Evolutionary conservation across 1,140 invertebrate genomes (phyloP), one percentile per base, ranked within the genome.

Genomic region (Ditylenchus dipsaci): DNA sequence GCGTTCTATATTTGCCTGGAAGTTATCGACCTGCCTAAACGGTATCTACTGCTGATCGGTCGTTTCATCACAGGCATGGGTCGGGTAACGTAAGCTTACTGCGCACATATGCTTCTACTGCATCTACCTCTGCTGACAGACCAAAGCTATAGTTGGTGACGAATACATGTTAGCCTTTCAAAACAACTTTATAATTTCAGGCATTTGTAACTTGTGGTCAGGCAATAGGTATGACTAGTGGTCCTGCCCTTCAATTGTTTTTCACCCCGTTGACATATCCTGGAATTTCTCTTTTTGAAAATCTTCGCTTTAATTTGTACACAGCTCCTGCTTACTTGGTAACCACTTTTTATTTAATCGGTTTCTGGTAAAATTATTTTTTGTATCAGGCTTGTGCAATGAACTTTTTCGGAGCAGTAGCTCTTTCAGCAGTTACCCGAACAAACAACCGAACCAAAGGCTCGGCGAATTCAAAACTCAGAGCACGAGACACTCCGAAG

Each of bases 1-100:
- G 23, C 84, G 0, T 43, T 84, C 47, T 85, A 86, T 70, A 76
- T 79, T 15, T 84, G 82, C 72, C 53, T 72, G 71, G 77, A 66
- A 53, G 58, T 60, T 42, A 65, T 72, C 27, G 8, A 26, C 29
- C 26, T 19, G 1, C 42, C 21, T 27, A 65, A 60, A 58, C 45
- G 53, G 9, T 71, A 47, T 27, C 26, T 81, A 13, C 57, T 79
- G 58, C 58, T 81, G 13, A 26, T 70, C 26, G 74, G 68, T 0
- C 63, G 77, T 29, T 64, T 73, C 19, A 66, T 80, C 27, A 71
- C 67, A 45, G 77, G 77, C 15, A 65, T 76, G 53, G 77, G 19
- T 77, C 77, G 56, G 21, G 59, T 13, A 73, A 76, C 29, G 49
- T 72, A 11, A 53, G 42, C 38, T 57, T 71, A 7, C 15, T 74